Percentiles rank a stretch among this genome's conserved stretches.
Conservation (phyloP, 2,888 invertebrate species). For the Agonopterix arenella region DNA sequence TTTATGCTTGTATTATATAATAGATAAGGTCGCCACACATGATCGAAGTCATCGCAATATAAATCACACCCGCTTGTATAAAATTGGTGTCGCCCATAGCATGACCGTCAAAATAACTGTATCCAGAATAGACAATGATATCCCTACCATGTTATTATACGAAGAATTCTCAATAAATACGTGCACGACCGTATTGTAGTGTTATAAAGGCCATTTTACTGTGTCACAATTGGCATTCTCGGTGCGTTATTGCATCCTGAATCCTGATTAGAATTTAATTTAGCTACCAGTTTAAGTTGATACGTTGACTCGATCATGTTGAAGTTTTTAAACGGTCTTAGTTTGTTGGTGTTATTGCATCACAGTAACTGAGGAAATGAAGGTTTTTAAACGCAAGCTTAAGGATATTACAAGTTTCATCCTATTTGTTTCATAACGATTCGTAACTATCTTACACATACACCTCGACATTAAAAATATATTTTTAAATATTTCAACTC, state of each 20-base stretch:
- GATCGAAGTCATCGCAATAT: too few species aligned
- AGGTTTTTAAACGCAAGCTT: constrained; percentile 27
- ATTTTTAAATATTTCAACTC: too few species aligned
- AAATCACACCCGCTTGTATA: too few species aligned
- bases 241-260: constrained; percentile 7
- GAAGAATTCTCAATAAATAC: constrained; percentile 1
- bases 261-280: constrained; percentile 10
- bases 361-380: constrained; percentile 37
- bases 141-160: neutral
- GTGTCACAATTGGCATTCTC: constrained; percentile 10
- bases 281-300: constrained; percentile 8
- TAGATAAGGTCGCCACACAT: too few species aligned
- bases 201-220: constrained; percentile 12
- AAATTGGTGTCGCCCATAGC: neutral
- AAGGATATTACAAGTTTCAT: constrained; percentile 26
- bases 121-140: constrained; percentile 5
- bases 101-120: constrained; percentile 11
- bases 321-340: neutral
- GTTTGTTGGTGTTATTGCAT: constrained; percentile 28
- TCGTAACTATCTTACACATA: too few species aligned
- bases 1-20: too few species aligned
- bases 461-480: too few species aligned
- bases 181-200: neutral
- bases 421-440: neutral
- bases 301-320: neutral